A percentile compares a stretch with the other conserved stretches of the same genome.
Conservation (phyloP, 2,113 vertebrate genomes). For the Sceloporus tristichus region DNA sequence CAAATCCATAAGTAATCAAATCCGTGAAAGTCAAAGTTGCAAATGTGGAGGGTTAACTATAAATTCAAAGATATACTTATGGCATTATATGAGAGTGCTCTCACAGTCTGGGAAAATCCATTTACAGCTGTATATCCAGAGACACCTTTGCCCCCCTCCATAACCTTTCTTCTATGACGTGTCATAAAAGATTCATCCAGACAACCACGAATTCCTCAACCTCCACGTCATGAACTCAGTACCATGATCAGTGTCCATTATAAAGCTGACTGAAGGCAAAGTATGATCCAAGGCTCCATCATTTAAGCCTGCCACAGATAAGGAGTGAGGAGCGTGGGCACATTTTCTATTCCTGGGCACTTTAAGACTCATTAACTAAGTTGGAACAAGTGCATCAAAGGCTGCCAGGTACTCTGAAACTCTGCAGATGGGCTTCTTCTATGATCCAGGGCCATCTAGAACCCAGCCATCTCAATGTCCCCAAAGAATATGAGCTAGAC, state of each 20-base stretch:
- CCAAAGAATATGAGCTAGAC: neutral
- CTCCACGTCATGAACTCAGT: neutral
- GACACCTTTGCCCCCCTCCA: neutral
- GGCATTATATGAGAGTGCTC: neutral
- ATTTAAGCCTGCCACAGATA: neutral
- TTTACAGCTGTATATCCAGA: neutral
- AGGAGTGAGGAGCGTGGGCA: conserved; percentile 17
- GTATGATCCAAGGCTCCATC: neutral
- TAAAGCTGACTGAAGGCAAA: neutral
- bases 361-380: conserved; percentile 5
- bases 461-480: neutral
- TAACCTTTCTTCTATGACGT: neutral
- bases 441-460: neutral
- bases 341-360: conserved; percentile 15
- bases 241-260: neutral
- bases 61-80: neutral
- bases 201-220: neutral
- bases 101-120: neutral
- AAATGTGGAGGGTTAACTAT: too few species aligned
- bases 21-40: too few species aligned
- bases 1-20: too few species aligned
- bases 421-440: neutral
- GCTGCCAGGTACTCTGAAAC: neutral
- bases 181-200: neutral
- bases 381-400: neutral